Evolutionary conservation across 2,113 vertebrate genomes (phyloP), one percentile per base, ranked within the genome.

Genomic region (Axis porcinus): DNA sequence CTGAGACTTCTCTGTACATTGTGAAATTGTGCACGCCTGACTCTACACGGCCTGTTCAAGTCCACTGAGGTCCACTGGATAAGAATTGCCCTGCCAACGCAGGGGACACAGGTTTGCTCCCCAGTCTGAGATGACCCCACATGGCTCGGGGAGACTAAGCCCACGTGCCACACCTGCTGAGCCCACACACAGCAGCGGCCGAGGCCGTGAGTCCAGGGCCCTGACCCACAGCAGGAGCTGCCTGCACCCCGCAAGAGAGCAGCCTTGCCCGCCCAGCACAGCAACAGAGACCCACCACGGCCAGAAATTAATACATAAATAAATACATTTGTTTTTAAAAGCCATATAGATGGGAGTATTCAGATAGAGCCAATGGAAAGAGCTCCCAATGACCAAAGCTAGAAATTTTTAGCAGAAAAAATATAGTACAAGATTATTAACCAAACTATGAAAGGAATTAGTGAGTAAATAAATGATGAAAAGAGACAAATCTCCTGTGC

Each of bases 171-270:
- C 64, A 70, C 1, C n/a, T 36, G n/a, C n/a, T 23, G 21, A 40
- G 67, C 36, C 67, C 67, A 25, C 9, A 23, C 17, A 40, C 36
- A 36, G 36, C 67, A 23, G 10, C 5, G 4, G 23, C 64, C 11
- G n/a, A 11, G 23, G 67, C n/a, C n/a, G 19, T 23, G 19, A 40
- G 70, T 7, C 21, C 70, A 43, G 70, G 10, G 70, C 12, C 70
- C 21, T 36, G 70, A 2, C 0, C 11, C 13, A 23, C 70, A 25
- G n/a, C 64, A 36, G n/a, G 36, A 40, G 64, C 21, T 2, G 21
- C 70, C 70, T 27, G 36, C 12, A 0, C 6, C 1, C 70, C n/a
- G 6, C 0, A 2, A 14, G 36, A 25, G 1, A 2, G 21, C 11
- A 25, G 70, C 2, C 57, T 11, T 0, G 2, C 10, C 70, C 11